Percentiles rank a stretch among this genome's conserved stretches.
phyloP scores from a whole-genome alignment of 1,140 invertebrate genomes.

The Drosophila tropicalis region DNA sequence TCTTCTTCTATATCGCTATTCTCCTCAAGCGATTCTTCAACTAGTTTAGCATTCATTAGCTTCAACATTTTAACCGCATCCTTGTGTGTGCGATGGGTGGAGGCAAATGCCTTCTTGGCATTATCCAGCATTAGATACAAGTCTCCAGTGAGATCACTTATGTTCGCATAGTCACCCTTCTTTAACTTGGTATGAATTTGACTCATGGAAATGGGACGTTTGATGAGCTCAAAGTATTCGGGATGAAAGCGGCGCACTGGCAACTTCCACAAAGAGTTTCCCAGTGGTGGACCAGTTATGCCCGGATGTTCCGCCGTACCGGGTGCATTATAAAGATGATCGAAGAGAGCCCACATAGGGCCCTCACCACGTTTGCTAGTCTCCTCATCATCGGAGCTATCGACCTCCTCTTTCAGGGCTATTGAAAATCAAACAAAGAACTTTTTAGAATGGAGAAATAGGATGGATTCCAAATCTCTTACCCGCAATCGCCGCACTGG shows the following conservation, averaged over 20 bases:
- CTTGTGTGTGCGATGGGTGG: constrained; percentile 93
- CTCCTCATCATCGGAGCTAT: constrained; percentile 81
- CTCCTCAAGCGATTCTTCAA: constrained; percentile 77
- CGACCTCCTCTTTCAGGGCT: constrained; percentile 78
- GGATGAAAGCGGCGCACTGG: constrained; percentile 95
- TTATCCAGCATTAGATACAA: constrained; percentile 99
- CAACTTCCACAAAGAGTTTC: constrained; percentile 96
- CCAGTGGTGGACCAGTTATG: constrained; percentile 87
- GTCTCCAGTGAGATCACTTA: constrained; percentile 96
- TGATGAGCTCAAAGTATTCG: constrained; percentile 99
- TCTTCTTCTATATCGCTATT: constrained; percentile 75
- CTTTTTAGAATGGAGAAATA: background rate
- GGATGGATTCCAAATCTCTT: background rate
- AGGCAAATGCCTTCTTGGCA: constrained; percentile 95
- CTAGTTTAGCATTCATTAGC: constrained; percentile 79
- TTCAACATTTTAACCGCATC: constrained; percentile 85
- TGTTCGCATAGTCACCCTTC: constrained; percentile 92
- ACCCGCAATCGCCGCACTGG: constrained; percentile 74
- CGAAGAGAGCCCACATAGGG: constrained; percentile 85
- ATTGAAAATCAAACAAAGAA: background rate
- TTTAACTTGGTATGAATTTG: constrained; percentile 97
- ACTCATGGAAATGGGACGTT: constrained; percentile 96
- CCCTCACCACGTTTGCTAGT: constrained; percentile 83
- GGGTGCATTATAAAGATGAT: constrained; percentile 83
- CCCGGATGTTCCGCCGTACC: constrained; percentile 81